Evolutionary conservation across 2,888 invertebrate species (phyloP), one percentile per base, ranked within the genome.

Genomic region (Lithosia quadra): DNA sequence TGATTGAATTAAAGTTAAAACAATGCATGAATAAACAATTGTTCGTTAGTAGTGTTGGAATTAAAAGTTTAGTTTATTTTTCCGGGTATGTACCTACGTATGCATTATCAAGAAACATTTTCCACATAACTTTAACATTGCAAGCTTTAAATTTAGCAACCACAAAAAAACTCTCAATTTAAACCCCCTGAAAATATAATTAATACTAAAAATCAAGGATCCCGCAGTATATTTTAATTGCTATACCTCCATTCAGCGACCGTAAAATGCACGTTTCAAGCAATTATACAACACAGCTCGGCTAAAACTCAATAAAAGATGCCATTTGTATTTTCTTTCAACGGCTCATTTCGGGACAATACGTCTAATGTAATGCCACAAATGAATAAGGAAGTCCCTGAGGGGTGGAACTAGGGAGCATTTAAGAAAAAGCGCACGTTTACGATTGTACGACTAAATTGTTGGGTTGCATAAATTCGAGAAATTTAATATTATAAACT

Each of bases 341-440:
- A 88, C 88, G 87, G 86, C 89, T 90, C 88, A 90, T 91, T 91
- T 89, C 75, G 84, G 86, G 83, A 92, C 91, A 92, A 91, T 90
- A 88, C 90, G 88, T 85, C 91, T 92, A 92, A 92, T 92, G 90
- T 89, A 92, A 91, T 90, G 86, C 92, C 91, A 85, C 91, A 92
- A 92, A 92, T 91, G 92, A 92, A 92, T 90, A 89, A 88, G 86
- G 88, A 91, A 91, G 91, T 91, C 91, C 90, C 87, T 84, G 79
- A 86, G 89, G 91, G 87, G 79, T 78, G 86, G 74, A 85, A 85
- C 86, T 83, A 82, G 84, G 84, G 91, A 87, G 84, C 82, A 79
- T 78, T 78, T 78, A 80, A 74, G 76, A 67, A 71, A 75, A 70
- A 78, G 75, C 76, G 72, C 75, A 76, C 77, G 77, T 78, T 80